Base-by-base conservation (phyloP, 2,113 vertebrate species). In the Charina bottae region DNA sequence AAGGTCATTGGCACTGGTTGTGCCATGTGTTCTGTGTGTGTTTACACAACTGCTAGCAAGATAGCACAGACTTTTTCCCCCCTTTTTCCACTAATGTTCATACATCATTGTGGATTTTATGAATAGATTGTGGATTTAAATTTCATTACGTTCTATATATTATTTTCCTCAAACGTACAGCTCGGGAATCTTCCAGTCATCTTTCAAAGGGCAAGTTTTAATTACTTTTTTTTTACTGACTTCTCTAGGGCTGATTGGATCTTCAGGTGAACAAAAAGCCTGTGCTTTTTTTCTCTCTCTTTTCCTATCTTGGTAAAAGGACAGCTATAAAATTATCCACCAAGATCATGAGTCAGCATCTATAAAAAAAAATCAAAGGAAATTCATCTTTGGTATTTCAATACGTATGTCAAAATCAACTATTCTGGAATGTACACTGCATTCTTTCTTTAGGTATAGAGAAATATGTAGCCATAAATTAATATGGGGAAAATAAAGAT, bases 331-430 rank as follows among this genome's bases (percentile, higher is more conserved):
- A 95, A 87, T 87, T 94, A 90, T 37, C 96, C 95, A 90, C 87
- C 60, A 95, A 90, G 88, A 88, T 90, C 96, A 91, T 96, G 94
- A 96, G 95, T 95, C 93, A 96, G 90, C 94, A 93, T 46, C 58
- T 89, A 93, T 91, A 87, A 92, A 91, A 62, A 85, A 94, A 93
- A 90, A 90, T 64, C 94, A 87, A 89, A 90, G 90, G 92, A 91
- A 93, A 92, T n/a, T 88, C 83, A 93, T 90, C 85, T 91, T 58
- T 21, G 88, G 83, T 91, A 94, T 90, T 89, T 83, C 83, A 95
- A 55, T 12, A 62, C 19, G 78, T n/a, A 92, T 92, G 94, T 94
- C 92, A 83, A 78, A n/a, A 84, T 87, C 58, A 88, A 96, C 85
- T 24, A 59, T 87, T 26, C 87, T 93, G 92, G 83, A 13, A 11